Evolutionary conservation across 2,797 vertebrate species (phyloP).

Genomic region (Manis javanica): DNA sequence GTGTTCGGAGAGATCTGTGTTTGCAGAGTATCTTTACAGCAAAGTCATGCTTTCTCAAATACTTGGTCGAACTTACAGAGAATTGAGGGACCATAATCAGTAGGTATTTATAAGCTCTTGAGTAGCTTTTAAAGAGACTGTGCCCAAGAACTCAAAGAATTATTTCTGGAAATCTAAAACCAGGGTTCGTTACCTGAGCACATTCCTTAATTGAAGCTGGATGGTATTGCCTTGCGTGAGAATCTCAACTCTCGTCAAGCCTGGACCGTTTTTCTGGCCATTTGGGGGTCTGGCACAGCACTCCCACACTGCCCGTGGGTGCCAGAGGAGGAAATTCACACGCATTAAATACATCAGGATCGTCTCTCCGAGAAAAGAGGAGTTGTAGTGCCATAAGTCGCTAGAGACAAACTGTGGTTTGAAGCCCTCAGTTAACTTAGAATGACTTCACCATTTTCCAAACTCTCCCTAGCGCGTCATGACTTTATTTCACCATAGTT

Average conservation of each 20-base stretch:
- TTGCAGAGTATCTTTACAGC: not conserved
- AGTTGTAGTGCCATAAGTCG: not conserved
- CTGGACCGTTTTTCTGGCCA: not conserved
- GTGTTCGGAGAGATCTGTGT: not conserved
- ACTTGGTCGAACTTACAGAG: not conserved
- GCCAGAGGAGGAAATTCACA: not conserved
- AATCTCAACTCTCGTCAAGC: not conserved
- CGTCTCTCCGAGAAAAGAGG: not conserved
- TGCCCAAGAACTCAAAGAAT: conserved; percentile 24
- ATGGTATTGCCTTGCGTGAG: not conserved
- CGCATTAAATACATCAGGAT: not conserved
- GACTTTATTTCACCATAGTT: not conserved
- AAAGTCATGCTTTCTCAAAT: not conserved
- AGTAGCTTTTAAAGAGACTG: conserved; percentile 14
- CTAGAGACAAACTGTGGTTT: not conserved
- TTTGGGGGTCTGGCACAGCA: not conserved
- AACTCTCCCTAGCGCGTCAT: not conserved
- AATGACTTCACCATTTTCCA: not conserved
- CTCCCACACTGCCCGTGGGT: not conserved
- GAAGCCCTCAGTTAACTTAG: not conserved
- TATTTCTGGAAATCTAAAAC: conserved; percentile 1
- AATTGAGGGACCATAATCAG: not conserved
- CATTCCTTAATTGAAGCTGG: not conserved
- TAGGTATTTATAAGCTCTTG: not conserved
- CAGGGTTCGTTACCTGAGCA: not conserved